Base-by-base conservation (phyloP, 2,113 vertebrate genomes). In the Pseudorectes ferrugineus region DNA sequence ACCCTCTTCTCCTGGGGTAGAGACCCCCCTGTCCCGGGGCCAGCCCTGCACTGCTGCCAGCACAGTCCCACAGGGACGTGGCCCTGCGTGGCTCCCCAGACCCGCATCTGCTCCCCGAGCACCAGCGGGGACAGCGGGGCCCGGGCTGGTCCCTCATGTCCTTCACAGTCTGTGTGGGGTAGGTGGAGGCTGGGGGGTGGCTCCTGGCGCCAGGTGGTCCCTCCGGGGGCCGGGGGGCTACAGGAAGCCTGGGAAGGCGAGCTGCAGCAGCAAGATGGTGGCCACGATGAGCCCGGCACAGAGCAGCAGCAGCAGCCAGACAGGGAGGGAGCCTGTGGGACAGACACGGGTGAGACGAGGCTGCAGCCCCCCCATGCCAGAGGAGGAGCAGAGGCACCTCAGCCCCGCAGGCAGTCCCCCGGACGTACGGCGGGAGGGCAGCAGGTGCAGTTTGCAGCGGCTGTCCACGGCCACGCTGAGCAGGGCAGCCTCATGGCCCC, bases 401-500 rank as follows among this genome's bases (percentile, higher is more conserved):
- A 13, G 70, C 9, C 49, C 54, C 7, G 0, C 12, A 3, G 52
- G 65, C 51, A 29, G 75, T 0, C 11, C 55, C 52, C 46, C 9
- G 18, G 42, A 98, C 99, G 95, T 96, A 99, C 99, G 97, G 42
- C 98, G 96, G 85, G 96, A 98, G 65, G 98, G 97, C 23, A 99
- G 96, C 28, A 98, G 82, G 29, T 99, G 99, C 58, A 99, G 85
- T 40, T 98, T 98, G 97, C 99, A 99, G 85, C 99, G 99, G 45
- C 99, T 99, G 96, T 99, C 99, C 21, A 99, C 99, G 2, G 99
- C 99, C 25, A 99, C 99, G 40, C 99, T 99, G 75, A 99, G 97
- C 97, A 99, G 97, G 43, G 98, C 99, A 0, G 98, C 98, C 97
- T 99, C 99, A 0, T 99, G 98, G 70, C 96, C 96, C 6, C 98